A percentile compares a stretch with the other conserved stretches of the same genome.
Conservation (phyloP, 2,888 invertebrate species). For the Byasa hedistus region DNA sequence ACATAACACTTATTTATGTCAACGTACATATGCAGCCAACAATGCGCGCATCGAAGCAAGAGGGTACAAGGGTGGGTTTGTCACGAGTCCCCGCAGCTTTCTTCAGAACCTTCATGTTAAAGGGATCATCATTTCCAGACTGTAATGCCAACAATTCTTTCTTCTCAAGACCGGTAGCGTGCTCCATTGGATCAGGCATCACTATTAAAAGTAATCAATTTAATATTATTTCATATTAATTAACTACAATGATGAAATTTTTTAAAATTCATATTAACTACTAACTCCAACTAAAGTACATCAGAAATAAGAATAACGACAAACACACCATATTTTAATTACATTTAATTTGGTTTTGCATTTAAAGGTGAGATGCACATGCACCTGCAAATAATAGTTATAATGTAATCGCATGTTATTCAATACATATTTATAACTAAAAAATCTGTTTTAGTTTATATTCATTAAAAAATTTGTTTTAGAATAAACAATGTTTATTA, state of each 20-base stretch:
- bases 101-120: slow-evolving; percentile 90
- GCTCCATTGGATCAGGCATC: slow-evolving; percentile 94
- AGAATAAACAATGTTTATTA: background rate
- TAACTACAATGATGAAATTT: background rate
- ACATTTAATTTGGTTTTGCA: background rate
- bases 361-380: background rate
- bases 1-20: background rate
- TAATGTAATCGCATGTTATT: no score
- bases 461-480: background rate
- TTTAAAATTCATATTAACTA: background rate
- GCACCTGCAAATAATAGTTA: background rate
- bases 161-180: slow-evolving; percentile 95
- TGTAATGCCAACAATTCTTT: slow-evolving; percentile 91
- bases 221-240: background rate
- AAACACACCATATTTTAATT: background rate
- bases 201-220: slow-evolving; percentile 60
- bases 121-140: slow-evolving; percentile 93
- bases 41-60: slow-evolving; percentile 92
- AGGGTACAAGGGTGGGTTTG: slow-evolving; percentile 93
- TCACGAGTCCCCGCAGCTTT: slow-evolving; percentile 91
- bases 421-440: background rate
- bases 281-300: background rate
- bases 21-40: slow-evolving; percentile 95
- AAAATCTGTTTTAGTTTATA: background rate
- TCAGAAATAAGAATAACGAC: background rate